Base-by-base conservation (phyloP, 2,888 invertebrate genomes). In the Alviniconcha strummeri region DNA sequence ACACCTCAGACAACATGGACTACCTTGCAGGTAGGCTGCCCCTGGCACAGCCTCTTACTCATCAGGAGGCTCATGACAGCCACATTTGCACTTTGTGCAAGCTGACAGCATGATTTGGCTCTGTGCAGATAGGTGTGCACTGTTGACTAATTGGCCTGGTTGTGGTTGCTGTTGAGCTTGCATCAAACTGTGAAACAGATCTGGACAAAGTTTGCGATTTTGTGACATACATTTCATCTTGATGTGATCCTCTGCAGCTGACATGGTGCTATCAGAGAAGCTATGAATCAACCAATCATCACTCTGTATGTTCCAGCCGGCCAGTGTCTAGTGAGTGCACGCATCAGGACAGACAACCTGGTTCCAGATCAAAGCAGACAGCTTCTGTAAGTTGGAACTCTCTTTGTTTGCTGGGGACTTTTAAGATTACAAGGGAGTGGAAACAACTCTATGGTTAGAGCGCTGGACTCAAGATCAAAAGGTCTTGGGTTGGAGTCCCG, bases 361-460 rank as follows among this genome's bases (percentile, higher is more conserved):
- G 83, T 82, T 17, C 85, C 84, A 17, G 84, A 84, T 36, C 64
- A 80, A 52, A 52, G 77, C 15, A 8, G 77, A 11, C 84, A 86
- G 54, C 15, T 75, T 60, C 75, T 75, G 86, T 86, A 75, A 81
- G 81, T 79, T 9, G 52, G 52, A 54, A 8, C n/a, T 57, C 56
- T 64, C 5, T 54, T 17, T 4, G n/a, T 60, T 4, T 57, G 13
- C 7, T n/a, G 60, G 6, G 17, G 6, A 69, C 6, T n/a, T 13
- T 17, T 17, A 69, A 17, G 69, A 69, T 15, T 17, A 7, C 13
- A 15, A 17, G 13, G 7, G n/a, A 69, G n/a, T 7, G 36, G 36
- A 36, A 36, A 36, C 36, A 36, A 36, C 36, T 36, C 36, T 36
- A 36, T 36, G 36, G 36, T 36, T 36, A 36, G 36, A 36, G 36